Conservation (phyloP, 2,113 vertebrate genomes). For the Capreolus pygargus region DNA sequence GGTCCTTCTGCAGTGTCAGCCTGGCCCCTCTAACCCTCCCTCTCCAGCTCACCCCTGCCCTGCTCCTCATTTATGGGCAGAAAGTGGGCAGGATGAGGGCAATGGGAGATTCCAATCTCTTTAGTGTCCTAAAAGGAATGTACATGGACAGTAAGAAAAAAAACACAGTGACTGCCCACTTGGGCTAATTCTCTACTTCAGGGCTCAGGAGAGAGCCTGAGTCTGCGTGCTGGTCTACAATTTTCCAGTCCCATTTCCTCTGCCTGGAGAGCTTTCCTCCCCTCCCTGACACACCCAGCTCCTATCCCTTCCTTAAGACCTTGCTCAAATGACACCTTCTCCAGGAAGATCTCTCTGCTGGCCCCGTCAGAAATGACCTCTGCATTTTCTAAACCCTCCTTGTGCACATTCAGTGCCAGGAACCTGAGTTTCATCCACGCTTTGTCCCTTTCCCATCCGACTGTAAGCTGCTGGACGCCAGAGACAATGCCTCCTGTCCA, state of each 20-base stretch:
- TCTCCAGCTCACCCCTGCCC: neutral
- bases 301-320: neutral
- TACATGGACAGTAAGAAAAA: neutral
- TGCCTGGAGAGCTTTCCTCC: neutral
- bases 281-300: neutral
- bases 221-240: rapidly evolving
- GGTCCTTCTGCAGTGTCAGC: neutral
- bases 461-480: neutral
- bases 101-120: neutral
- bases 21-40: neutral
- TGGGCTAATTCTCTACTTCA: neutral
- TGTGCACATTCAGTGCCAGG: neutral
- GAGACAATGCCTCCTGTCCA: neutral
- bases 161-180: neutral
- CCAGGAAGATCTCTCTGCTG: neutral
- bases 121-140: neutral
- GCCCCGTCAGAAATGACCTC: neutral
- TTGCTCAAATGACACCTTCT: neutral
- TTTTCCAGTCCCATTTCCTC: neutral
- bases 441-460: neutral
- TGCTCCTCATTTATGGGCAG: neutral
- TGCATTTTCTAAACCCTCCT: neutral
- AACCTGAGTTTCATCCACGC: neutral
- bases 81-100: neutral
- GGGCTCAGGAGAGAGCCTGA: neutral